Evolutionary conservation across 2,888 invertebrate species (phyloP).

Genomic region (Coecobrya sp.): DNA sequence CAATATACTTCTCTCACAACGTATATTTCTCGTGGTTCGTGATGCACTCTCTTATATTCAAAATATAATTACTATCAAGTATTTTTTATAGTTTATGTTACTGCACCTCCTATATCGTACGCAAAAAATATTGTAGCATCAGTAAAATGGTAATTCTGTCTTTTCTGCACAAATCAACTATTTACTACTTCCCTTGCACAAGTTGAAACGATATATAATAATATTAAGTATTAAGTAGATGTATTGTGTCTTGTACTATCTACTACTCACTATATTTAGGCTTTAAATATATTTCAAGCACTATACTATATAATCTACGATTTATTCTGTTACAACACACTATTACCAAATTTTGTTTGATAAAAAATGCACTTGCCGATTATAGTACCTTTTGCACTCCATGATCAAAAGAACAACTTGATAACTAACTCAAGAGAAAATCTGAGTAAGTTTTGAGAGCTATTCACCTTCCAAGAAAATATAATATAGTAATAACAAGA

Average conservation of each 20-base stretch:
- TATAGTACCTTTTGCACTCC: conserved; percentile 48
- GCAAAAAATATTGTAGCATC: conserved; percentile 61
- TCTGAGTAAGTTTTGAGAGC: not conserved
- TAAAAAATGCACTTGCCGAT: conserved; percentile 30
- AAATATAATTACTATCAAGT: conserved; percentile 46
- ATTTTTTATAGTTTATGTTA: conserved; percentile 32
- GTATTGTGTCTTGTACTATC: conserved; percentile 76
- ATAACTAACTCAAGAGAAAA: not conserved
- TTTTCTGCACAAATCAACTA: conserved; percentile 74
- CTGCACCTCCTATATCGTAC: conserved; percentile 50
- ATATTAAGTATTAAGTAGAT: conserved; percentile 13
- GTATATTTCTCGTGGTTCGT: conserved; percentile 80
- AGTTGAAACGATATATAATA: conserved; percentile 34
- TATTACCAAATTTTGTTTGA: not conserved
- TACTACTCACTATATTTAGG: conserved; percentile 58
- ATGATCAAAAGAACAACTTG: conserved; percentile 30
- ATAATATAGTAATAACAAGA: conserved; percentile 38
- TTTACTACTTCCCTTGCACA: conserved; percentile 75
- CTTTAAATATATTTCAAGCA: conserved; percentile 72
- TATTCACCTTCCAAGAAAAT: conserved; percentile 9
- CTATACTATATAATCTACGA: not conserved
- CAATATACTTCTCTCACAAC: conserved; percentile 42
- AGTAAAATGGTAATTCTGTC: conserved; percentile 33
- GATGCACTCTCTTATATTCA: conserved; percentile 75
- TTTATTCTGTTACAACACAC: conserved; percentile 39